Evolutionary conservation across 2,888 invertebrate genomes (phyloP).

Genomic region (Geotrupes spiniger): DNA sequence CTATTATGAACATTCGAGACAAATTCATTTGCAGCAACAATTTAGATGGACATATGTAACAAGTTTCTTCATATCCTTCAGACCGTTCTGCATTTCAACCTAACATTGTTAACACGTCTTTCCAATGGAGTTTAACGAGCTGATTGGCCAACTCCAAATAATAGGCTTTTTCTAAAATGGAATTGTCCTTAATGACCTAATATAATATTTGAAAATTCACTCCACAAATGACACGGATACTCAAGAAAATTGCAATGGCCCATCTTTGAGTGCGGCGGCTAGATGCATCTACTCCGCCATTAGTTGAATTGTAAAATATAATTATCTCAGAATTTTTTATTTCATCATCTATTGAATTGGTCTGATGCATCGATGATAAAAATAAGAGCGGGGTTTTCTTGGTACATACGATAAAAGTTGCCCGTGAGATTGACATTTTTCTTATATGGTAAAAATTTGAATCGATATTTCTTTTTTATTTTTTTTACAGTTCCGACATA

Average conservation of each 20-base stretch:
- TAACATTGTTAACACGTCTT: too few relatives aligned
- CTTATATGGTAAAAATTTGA: conserved; percentile 32
- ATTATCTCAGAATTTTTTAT: conserved; percentile 28
- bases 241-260: conserved; percentile 13
- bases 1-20: too few relatives aligned
- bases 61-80: too few relatives aligned
- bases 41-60: too few relatives aligned
- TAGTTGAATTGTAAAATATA: conserved; percentile 13
- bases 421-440: conserved; percentile 28
- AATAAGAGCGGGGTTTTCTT: conserved; percentile 30
- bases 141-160: too few relatives aligned
- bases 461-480: too few relatives aligned
- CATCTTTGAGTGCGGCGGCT: conserved; percentile 15
- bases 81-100: too few relatives aligned
- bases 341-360: conserved; percentile 15
- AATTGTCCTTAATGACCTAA: too few relatives aligned
- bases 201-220: too few relatives aligned
- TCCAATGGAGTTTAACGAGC: too few relatives aligned
- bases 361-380: conserved; percentile 29
- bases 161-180: too few relatives aligned
- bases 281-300: conserved; percentile 15
- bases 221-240: conserved; percentile 10
- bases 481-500: conserved; percentile 32
- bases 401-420: conserved; percentile 27
- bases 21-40: too few relatives aligned